Base-by-base conservation (phyloP, 2,113 vertebrate genomes). In the Pelobates fuscus region DNA sequence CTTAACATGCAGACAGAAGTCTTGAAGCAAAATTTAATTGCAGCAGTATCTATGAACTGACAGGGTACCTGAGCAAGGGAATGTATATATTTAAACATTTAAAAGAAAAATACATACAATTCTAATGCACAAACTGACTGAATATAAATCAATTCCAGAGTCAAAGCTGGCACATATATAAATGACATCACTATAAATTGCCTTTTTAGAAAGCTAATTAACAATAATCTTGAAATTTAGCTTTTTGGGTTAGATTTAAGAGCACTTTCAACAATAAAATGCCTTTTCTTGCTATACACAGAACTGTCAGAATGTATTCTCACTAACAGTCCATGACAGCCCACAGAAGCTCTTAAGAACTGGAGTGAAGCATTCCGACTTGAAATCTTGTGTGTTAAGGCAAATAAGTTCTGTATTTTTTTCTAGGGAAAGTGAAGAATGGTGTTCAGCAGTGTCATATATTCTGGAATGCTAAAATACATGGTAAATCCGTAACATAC, bases 261-360 rank as follows among this genome's bases (percentile, higher is more conserved):
- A 72, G 82, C 74, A 55, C 46, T 84, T 87, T 87, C 85, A 86
- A 85, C 54, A 85, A 80, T 73, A 81, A 69, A 49, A 76, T 58
- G 78, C 82, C 69, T 84, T 88, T 88, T 83, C 54, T 68, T 85
- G 64, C 79, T 78, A 81, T 78, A 77, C 49, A 77, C 17, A 21
- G 70, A 81, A 67, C 30, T 83, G 73, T 84, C 83, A 87, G 80
- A 1, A n/a, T 80, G 70, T 58, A 83, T 87, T 85, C 78, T 79
- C 80, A 83, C 78, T 55, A 84, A 81, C 68, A 70, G 46, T 69
- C 79, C 65, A 69, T 81, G 79, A 54, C 62, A 87, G 68, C 78
- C 85, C 81, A 83, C 66, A 80, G 81, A 81, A 62, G 71, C 69
- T 79, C 67, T 82, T 81, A 84, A 86, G 78, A 66, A n/a, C 63